Evolutionary conservation across 2,113 vertebrate genomes (phyloP).

Genomic region (Brevimyrus niger): DNA sequence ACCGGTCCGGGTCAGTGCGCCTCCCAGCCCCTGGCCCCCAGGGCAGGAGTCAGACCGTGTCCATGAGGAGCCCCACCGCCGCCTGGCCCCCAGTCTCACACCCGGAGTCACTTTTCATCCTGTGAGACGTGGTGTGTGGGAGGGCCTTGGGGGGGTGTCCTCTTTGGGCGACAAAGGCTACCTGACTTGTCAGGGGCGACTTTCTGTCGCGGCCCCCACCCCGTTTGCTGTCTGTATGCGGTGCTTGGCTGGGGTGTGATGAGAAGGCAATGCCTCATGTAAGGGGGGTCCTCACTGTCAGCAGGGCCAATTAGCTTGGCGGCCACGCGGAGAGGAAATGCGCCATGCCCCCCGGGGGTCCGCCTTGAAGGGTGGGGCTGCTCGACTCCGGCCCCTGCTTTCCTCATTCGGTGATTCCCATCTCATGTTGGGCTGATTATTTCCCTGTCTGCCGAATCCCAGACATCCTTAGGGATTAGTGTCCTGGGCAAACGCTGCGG

Average conservation of each 20-base stretch:
- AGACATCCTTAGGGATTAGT: not conserved
- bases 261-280: conserved; percentile 35
- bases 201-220: conserved; percentile 44
- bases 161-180: conserved; percentile 54
- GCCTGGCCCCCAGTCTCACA: conserved; percentile 47
- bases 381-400: conserved; percentile 25
- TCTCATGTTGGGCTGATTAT: conserved; percentile 5
- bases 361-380: conserved; percentile 25
- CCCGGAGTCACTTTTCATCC: conserved; percentile 60
- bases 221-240: conserved; percentile 30
- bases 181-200: conserved; percentile 63
- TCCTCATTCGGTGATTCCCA: conserved; percentile 40
- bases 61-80: not conserved
- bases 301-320: conserved; percentile 62
- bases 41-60: not conserved
- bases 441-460: not conserved
- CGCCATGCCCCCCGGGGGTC: conserved; percentile 56
- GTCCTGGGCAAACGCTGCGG: not conserved
- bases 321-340: conserved; percentile 51
- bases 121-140: conserved; percentile 66
- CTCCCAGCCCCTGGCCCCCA: not conserved
- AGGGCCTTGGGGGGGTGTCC: conserved; percentile 44
- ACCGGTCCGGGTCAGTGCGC: not conserved
- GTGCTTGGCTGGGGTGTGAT: conserved; percentile 51
- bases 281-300: conserved; percentile 54